Evolutionary conservation across 1,140 invertebrate species (phyloP), one percentile per base, ranked within the genome.

Genomic region (Tetramorium alpestre): DNA sequence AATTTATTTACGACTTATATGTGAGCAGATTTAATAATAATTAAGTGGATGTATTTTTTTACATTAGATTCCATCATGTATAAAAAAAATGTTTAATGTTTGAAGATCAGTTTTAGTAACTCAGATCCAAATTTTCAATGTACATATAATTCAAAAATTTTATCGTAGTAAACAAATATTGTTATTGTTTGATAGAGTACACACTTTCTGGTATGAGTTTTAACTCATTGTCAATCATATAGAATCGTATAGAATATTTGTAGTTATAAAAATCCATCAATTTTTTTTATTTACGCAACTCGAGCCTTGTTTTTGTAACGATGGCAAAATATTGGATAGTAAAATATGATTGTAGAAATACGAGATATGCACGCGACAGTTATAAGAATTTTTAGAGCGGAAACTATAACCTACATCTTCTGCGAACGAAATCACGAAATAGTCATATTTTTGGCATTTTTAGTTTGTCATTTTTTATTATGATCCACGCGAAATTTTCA

Each of bases 311-410:
- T 80, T 80, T n/a, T 11, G 13, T n/a, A 5, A 75, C 5, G n/a
- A 22, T 47, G 28, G 25, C 18, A 22, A 76, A 76, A 76, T 58
- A 58, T 38, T 28, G 38, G 1, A 22, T 69, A 22, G 41, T 25
- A 25, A 25, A 49, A 25, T 47, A 25, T 0, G 65, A 69, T 44
- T 69, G 22, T 49, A 49, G 11, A 49, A 25, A 60, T 18, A 62
- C 16, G 6, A 22, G 18, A 7, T 64, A 77, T 0, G 33, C 10
- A 1, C 6, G 41, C 28, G 16, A 2, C 0, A 76, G 8, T 60
- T 47, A 76, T 44, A 77, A 47, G 38, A 60, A 77, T 62, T 77
- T 62, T 77, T 77, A 77, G 38, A 77, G 22, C 38, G n/a, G 22
- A 77, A 77, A 62, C 62, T 60, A 13, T 33, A 18, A 18, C 1